These are phyloP conservation scores for Ibycter americanus DNA, from an alignment of 2,797 vertebrate species.

Conservation along the genomic window DNA sequence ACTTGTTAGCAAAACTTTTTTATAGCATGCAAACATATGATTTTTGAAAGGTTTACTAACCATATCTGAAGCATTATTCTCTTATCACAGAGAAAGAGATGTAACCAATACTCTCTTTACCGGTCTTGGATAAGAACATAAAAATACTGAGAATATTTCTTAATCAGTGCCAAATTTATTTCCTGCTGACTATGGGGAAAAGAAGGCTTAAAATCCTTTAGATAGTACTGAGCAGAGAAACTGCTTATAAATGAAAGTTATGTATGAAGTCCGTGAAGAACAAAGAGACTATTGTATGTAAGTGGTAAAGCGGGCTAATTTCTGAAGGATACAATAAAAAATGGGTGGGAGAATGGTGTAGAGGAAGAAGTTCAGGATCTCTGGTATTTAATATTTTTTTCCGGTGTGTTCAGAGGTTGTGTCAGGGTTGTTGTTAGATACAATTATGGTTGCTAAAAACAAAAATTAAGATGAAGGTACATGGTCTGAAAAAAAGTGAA, in stretches of 20 bases:
- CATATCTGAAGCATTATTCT: background rate
- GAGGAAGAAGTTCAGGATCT: background rate
- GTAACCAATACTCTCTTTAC: background rate
- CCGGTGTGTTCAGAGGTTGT: background rate
- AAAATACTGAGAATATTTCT: background rate
- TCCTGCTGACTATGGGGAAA: background rate
- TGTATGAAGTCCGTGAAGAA: background rate
- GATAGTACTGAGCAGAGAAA: background rate
- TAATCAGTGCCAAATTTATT: background rate
- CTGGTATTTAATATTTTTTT: background rate
- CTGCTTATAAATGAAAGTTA: background rate
- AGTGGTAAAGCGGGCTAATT: background rate
- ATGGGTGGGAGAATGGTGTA: background rate
- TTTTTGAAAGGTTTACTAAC: background rate
- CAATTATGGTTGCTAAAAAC: background rate
- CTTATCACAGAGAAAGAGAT: background rate
- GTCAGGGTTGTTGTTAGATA: background rate
- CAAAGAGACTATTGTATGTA: background rate
- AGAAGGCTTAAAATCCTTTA: background rate
- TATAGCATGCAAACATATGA: background rate
- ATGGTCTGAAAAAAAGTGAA: background rate
- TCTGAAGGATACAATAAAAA: background rate
- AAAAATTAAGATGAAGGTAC: background rate
- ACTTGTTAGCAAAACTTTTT: background rate
- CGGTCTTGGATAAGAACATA: background rate